Evolutionary conservation across 2,888 invertebrate species (phyloP).

Genomic region (Hyalella azteca): DNA sequence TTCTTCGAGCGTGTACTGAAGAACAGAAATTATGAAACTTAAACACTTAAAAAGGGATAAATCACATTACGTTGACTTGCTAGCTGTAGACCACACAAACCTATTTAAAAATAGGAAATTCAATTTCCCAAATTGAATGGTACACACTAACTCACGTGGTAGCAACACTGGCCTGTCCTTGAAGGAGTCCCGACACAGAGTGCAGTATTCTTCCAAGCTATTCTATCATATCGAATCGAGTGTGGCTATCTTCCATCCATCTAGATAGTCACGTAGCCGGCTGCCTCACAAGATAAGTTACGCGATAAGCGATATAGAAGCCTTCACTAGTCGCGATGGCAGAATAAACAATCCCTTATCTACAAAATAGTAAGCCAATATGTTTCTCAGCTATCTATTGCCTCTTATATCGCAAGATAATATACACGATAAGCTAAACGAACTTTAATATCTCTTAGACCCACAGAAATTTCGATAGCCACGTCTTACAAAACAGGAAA

Average conservation of each 20-base stretch:
- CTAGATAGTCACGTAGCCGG: conserved; percentile 25
- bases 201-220: conserved; percentile 11
- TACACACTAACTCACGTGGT: too few species aligned
- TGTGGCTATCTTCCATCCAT: conserved; percentile 23
- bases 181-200: background rate
- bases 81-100: too few species aligned
- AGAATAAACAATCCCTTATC: conserved; percentile 28
- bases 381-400: conserved; percentile 11
- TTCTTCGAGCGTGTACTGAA: too few species aligned
- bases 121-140: too few species aligned
- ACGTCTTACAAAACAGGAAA: background rate
- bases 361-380: conserved; percentile 1
- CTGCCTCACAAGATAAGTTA: conserved; percentile 7
- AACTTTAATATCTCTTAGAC: background rate
- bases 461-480: background rate
- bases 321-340: conserved; percentile 25
- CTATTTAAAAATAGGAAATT: too few species aligned
- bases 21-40: too few species aligned
- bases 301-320: conserved; percentile 17
- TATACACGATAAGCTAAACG: conserved; percentile 19
- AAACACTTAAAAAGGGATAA: too few species aligned
- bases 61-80: too few species aligned
- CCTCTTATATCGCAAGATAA: conserved; percentile 19
- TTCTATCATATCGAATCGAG: conserved; percentile 22
- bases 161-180: background rate